A percentile compares a stretch with the other conserved stretches of the same genome.
Conservation (phyloP, 2,113 vertebrate species). For the Toxostoma redivivum region DNA sequence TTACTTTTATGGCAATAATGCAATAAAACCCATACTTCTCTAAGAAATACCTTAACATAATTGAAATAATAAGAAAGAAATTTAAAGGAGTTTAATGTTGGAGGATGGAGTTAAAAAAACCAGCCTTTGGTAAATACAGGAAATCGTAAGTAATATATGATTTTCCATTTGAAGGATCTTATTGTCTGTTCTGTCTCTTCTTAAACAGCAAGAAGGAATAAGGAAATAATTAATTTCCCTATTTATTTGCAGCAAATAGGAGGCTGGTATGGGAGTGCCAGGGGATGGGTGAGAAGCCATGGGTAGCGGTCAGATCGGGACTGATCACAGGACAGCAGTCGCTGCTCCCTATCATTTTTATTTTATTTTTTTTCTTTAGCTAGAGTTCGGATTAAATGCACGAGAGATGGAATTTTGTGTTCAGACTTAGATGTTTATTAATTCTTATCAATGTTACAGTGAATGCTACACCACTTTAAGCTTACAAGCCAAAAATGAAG, state of each 20-base stretch:
- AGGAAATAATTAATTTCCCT: neutral
- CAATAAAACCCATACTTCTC: neutral
- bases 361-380: too few species aligned
- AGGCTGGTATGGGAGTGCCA: fast-evolving
- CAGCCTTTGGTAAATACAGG: neutral
- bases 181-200: neutral
- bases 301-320: fast-evolving
- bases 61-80: neutral
- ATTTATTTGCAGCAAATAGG: neutral
- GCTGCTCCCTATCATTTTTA: too few species aligned
- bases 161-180: neutral
- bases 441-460: too few species aligned
- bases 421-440: too few species aligned
- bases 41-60: neutral
- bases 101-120: neutral
- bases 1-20: neutral
- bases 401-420: too few species aligned
- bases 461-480: too few species aligned
- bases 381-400: too few species aligned
- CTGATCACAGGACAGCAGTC: fast-evolving
- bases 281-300: neutral
- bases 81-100: neutral
- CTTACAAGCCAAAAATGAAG: too few species aligned
- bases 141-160: neutral
- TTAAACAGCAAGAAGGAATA: neutral